Evolutionary conservation across 1,140 invertebrate species (phyloP), one percentile per base, ranked within the genome.

Genomic region (Protaetia brevitarsis): DNA sequence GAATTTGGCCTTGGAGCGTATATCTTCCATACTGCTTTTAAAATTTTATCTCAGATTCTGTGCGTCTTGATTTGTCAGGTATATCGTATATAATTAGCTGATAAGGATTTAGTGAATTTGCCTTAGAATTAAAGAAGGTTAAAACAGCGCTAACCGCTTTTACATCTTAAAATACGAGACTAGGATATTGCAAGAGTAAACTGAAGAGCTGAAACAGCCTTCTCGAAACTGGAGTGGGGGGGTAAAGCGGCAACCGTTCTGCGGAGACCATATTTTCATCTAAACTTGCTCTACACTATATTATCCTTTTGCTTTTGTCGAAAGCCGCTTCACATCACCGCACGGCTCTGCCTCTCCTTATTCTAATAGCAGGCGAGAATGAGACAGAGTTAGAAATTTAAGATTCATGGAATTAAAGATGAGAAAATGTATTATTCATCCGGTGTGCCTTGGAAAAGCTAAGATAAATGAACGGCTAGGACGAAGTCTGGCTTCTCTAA

Each of bases 401-500:
- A 73, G 72, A 76, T 76, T 76, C 73, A 74, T 74, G 68, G 74
- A 76, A 76, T 76, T 74, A 76, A 76, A 76, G 73, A 76, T 76
- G 74, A 76, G 73, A 65, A 64, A 69, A 71, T 76, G 69, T 71
- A 73, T 74, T 73, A 76, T 76, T 74, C 74, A 74, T 66, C 69
- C 37, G 62, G 68, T 69, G 71, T 72, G 73, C 73, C 70, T 73
- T 73, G 74, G 70, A 73, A 73, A 71, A 73, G 70, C 70, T 73
- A 73, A 69, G 72, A 73, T 70, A 73, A 72, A 72, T 73, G 72
- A 73, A 72, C 68, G 67, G 65, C 37, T 63, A 67, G 16, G 41
- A 19, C 4, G 2, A 11, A 11, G 34, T 37, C 4, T 10, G 34
- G 34, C 5, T n/a, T n/a, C n/a, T n/a, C n/a, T 28, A 45, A 56